Base-by-base conservation (phyloP, 2,888 invertebrate genomes). In the Steinernema scapterisci region DNA sequence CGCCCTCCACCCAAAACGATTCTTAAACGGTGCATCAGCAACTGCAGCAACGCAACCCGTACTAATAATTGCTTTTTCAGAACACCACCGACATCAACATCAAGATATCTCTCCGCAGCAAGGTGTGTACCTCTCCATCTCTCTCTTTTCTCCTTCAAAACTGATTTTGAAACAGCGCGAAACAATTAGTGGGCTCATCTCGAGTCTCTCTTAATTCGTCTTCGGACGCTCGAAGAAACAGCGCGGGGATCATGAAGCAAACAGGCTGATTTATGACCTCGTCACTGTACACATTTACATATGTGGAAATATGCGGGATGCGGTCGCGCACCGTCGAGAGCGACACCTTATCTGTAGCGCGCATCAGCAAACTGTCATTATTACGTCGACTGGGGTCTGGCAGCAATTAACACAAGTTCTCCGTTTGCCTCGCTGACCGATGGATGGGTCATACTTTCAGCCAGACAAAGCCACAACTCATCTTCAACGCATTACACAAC, bases 211-310 rank as follows among this genome's bases (percentile, higher is more conserved):
- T 38, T 38, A 38, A 38, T 38, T 38, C 16, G 63, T 25, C 38
- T 16, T 63, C 63, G 31, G 63, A 27, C 27, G 63, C 3, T 25
- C 16, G 63, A 25, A 63, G 63, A 6, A 31, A 63, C 27, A 31
- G 63, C 31, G 63, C 31, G 27, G 3, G 31, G 63, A 63, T 31
- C 16, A 63, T 31, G 7, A 27, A 27, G 63, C 63, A 63, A 63
- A 63, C 63, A 27, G 63, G 16, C 31, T 63, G 63, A 63, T 27
- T 63, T 63, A 63, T 63, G 63, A 63, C 63, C 63, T 63, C 63
- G 63, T 63, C 63, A 31, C 63, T 63, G 63, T 63, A 63, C 63
- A 63, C 63, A 63, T 63, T 63, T 63, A 63, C 63, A 63, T 63
- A 63, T 63, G 63, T 63, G 63, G 63, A 31, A 25, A 31, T 52